These are phyloP conservation scores for Caenorhabditis imperialis DNA, from an alignment of 2,888 invertebrate genomes.

Conservation along the genomic window DNA sequence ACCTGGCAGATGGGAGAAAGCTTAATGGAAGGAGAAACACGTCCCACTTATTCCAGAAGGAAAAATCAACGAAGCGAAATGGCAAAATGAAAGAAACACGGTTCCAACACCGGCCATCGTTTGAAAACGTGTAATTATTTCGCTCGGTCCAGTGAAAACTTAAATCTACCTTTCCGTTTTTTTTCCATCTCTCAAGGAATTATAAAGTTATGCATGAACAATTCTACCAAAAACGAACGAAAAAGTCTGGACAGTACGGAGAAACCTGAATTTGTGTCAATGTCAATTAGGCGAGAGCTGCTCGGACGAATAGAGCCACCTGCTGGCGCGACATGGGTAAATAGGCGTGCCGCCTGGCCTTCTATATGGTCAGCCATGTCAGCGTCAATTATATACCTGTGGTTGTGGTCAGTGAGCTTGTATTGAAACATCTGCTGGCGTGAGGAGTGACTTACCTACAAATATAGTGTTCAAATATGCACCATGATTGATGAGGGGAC, in stretches of 20 bases:
- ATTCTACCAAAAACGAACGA: no score
- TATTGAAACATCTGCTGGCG: conserved; percentile 55
- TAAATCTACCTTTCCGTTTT: no score
- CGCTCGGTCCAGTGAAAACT: no score
- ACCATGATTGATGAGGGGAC: no score
- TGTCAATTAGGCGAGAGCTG: conserved; percentile 42
- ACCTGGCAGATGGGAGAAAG: conserved; percentile 31
- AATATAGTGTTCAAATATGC: conserved; percentile 2
- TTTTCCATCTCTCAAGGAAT: no score
- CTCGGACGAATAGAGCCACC: conserved; percentile 43
- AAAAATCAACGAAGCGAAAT: conserved; percentile 34
- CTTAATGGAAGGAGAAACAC: conserved; percentile 40
- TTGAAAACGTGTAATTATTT: no score
- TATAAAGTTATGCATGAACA: no score
- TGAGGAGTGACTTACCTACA: conserved; percentile 25
- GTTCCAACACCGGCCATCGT: no score
- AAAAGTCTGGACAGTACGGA: neutral
- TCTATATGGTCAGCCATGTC: conserved; percentile 46
- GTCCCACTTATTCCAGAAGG: conserved; percentile 15
- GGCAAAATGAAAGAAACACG: no score
- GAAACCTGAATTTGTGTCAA: conserved; percentile 33
- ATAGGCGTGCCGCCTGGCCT: conserved; percentile 30
- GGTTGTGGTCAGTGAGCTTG: conserved; percentile 23
- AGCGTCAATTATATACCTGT: conserved; percentile 48
- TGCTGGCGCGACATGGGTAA: conserved; percentile 48